Evolutionary conservation across 2,888 invertebrate species (phyloP), one percentile per base, ranked within the genome.

Genomic region (Salticus scenicus): DNA sequence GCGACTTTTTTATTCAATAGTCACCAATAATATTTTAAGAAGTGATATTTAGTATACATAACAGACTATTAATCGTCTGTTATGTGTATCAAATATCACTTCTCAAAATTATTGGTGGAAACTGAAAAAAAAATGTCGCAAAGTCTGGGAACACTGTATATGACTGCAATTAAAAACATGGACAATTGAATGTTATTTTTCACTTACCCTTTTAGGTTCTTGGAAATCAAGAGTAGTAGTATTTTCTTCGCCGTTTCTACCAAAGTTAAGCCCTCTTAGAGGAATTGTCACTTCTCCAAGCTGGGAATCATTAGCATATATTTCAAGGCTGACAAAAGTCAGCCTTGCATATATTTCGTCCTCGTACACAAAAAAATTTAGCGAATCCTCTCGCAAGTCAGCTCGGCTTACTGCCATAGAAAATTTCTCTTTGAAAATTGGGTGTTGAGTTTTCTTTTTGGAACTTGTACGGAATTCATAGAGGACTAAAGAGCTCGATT

Each of bases 251-350:
- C 78, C 74, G 67, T 84, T 84, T 31, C 77, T 37, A 1, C 63
- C 63, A 5, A 85, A 85, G 10, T 47, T 20, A 75, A 91, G 89
- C 74, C 92, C 92, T 80, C 91, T 91, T 67, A 92, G 88, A 27
- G 92, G 89, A 66, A 92, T 89, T 71, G 90, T 91, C 8, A 92
- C 89, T n/a, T 90, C 90, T 66, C 92, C 92, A 47, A 92, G 88
- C 88, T 92, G 92, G 2, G 92, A 92, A 74, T 92, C 92, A 90
- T 92, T 92, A 8, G 92, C 92, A n/a, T n/a, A n/a, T n/a, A n/a
- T n/a, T n/a, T n/a, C n/a, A n/a, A n/a, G n/a, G n/a, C n/a, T n/a
- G n/a, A n/a, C n/a, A n/a, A n/a, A n/a, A n/a, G n/a, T n/a, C n/a
- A n/a, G n/a, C n/a, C n/a, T n/a, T n/a, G n/a, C n/a, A 87, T 91